phyloP scores from a whole-genome alignment of 2,797 vertebrate species.

The Pantherophis vulpinus region DNA sequence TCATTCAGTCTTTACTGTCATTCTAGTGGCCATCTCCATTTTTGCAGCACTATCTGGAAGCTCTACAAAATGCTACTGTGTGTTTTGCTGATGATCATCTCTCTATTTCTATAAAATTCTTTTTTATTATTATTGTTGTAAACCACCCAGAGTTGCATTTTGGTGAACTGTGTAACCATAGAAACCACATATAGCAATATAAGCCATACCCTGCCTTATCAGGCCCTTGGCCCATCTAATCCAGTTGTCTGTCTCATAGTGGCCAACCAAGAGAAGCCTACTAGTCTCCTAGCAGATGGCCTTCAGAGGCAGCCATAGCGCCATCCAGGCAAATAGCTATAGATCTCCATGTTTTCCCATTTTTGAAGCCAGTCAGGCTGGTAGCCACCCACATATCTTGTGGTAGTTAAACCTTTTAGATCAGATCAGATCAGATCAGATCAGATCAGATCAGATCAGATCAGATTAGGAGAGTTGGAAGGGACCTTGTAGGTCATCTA shows the following conservation, averaged over 20 bases:
- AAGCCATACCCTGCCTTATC: not conserved
- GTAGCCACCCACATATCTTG: not conserved
- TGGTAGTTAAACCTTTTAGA: not conserved
- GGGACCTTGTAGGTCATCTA: too few relatives aligned
- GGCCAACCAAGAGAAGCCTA: not conserved
- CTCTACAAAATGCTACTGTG: not conserved
- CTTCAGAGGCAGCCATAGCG: not conserved
- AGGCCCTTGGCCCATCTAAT: not conserved
- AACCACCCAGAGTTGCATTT: not conserved
- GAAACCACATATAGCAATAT: not conserved
- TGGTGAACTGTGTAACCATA: not conserved
- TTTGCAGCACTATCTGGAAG: not conserved
- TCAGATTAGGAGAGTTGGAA: too few relatives aligned
- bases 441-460: too few relatives aligned
- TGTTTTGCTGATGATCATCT: not conserved
- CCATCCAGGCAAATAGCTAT: not conserved
- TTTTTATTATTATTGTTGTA: not conserved
- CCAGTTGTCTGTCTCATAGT: not conserved
- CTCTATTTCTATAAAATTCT: not conserved
- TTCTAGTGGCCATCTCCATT: not conserved
- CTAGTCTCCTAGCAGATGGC: not conserved
- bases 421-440: too few relatives aligned
- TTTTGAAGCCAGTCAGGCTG: not conserved
- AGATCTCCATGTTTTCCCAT: not conserved
- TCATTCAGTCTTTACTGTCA: not conserved